Evolutionary conservation across 1,140 invertebrate genomes (phyloP), one percentile per base, ranked within the genome.

Genomic region (Palaemon carinicauda): DNA sequence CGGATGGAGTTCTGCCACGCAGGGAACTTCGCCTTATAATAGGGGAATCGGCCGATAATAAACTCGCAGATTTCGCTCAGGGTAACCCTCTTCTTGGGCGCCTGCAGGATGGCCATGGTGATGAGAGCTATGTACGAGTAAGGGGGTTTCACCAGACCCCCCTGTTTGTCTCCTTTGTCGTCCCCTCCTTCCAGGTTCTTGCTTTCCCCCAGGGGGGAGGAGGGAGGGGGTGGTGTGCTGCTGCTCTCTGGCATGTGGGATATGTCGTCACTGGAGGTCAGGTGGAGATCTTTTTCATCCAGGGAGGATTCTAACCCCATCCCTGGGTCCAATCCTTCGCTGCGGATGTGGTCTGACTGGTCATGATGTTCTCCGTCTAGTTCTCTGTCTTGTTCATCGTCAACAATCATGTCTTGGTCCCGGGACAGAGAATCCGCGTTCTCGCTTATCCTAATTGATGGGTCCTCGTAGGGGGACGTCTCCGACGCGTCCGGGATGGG

Each of bases 81-180:
- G 0, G 98, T 99, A 15, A 99, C 92, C 90, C 98, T 98, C 92
- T 98, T 98, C 90, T 98, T 96, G 17, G 97, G 97, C 21, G 97
- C 97, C 90, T 99, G 98, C 0, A 99, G 93, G 75, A 99, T 99
- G 17, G 98, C 96, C 98, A 99, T 99, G 0, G 98, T 98, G 89
- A 99, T 99, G 0, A 99, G 93, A 0, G 98, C 98, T 88, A 99
- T 99, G 92, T 99, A 99, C 0, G 97, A 99, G 91, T 99, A 99
- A 0, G 98, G 97, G 1, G 98, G 98, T 91, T 99, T 99, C 17
- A 97, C 96, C 41, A 95, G 87, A 0, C 92, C 92, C 0, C 92
- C 89, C 15, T 71, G 52, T 21, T 82, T 83, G 14, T 89, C 87
- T 2, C 56, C 75, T 21, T 88, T 79, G 10, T 87, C 90, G 14